Evolutionary conservation across 2,888 invertebrate species (phyloP), one percentile per base, ranked within the genome.

Genomic region (Hesperia comma): DNA sequence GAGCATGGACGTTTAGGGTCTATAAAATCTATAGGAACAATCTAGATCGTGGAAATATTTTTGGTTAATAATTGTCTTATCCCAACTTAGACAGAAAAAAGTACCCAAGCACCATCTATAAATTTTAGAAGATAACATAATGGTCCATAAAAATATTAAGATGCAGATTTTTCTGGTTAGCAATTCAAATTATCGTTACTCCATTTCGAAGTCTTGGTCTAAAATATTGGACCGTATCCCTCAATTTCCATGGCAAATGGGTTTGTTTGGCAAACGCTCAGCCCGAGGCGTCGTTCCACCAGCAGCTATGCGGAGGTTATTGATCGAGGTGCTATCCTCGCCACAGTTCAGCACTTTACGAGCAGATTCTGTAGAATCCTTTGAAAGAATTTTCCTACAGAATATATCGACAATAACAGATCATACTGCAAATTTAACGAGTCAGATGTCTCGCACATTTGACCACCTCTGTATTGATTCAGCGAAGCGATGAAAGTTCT

Each of bases 241-340:
- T 55, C 54, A 55, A 63, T 63, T 63, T 63, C 63, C 63, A 55
- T 46, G 63, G 63, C 14, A 46, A 63, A 63, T 63, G 56, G 63
- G 56, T 56, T 56, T 63, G 63, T 55, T 63, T 63, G 43, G 55
- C 63, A 63, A 32, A 33, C 54, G 40, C 54, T 17, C 17, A 17
- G 43, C 15, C 41, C 19, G 8, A 32, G 43, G 43, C 37, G 17
- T 41, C 21, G 26, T 32, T 5, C 40, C 8, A 62, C 17, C 17
- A 14, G 10, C 54, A 32, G 62, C 17, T 26, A 32, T n/a, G 53
- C 53, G 53, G 53, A 49, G 17, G 1, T 6, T 46, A 46, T 46
- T 17, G 46, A 46, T 46, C 17, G 46, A 46, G 15, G 37, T 37
- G 17, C 46, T 43, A 1, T 46, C 15, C 46, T 17, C 15, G 46